Conservation (phyloP, 2,113 vertebrate genomes). For the Arenaria interpres region DNA sequence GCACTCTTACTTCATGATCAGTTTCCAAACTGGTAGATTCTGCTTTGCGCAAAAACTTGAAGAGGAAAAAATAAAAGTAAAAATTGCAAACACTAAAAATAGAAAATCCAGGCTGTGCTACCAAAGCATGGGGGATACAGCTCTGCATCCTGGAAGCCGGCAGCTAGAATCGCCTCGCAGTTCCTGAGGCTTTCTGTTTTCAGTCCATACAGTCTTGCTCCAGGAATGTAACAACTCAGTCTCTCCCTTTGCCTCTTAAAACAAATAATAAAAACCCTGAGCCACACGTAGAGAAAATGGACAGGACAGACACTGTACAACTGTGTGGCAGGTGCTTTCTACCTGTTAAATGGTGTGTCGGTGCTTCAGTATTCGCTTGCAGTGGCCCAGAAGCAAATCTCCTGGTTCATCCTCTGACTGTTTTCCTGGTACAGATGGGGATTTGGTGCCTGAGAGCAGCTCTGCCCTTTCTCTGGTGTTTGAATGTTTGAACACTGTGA, state of each 20-base stretch:
- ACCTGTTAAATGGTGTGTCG: rapidly evolving
- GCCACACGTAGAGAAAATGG: neutral
- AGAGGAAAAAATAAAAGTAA: too few species aligned
- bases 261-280: neutral
- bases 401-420: neutral
- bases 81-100: neutral
- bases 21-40: neutral
- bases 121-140: neutral
- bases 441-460: neutral
- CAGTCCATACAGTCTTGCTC: neutral
- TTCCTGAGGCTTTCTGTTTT: neutral
- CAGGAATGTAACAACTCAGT: neutral
- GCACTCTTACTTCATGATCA: neutral
- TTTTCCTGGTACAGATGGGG: neutral
- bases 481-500: neutral
- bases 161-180: neutral
- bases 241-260: neutral
- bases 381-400: neutral
- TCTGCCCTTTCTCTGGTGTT: too few species aligned
- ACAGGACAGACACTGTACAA: neutral
- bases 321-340: neutral
- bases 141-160: neutral
- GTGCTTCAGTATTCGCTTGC: neutral
- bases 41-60: neutral
- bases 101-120: neutral